A percentile compares a stretch with the other conserved stretches of the same genome.
These are phyloP conservation scores for Meteorus colon DNA, from an alignment of 2,888 invertebrate species.

Conservation along the genomic window DNA sequence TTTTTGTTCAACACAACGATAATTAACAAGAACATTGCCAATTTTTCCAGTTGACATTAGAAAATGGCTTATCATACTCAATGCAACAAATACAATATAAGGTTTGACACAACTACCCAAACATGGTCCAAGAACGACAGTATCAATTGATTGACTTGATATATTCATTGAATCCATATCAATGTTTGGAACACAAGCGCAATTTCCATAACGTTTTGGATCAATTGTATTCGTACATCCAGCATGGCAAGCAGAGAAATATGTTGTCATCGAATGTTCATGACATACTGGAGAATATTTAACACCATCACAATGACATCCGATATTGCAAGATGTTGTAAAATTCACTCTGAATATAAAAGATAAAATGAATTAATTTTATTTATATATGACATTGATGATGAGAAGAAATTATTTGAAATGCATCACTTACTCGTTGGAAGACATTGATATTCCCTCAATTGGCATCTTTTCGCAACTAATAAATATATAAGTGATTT, in stretches of 20 bases:
- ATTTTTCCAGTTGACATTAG: slow-evolving; percentile 80
- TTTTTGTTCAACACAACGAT: slow-evolving; percentile 77
- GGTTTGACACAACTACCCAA: slow-evolving; percentile 66
- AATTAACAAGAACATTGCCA: slow-evolving; percentile 80
- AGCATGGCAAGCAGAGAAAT: slow-evolving; percentile 84
- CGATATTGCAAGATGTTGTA: slow-evolving; percentile 76
- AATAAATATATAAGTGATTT: slow-evolving; percentile 76
- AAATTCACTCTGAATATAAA: slow-evolving; percentile 74
- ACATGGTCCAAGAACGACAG: slow-evolving; percentile 70
- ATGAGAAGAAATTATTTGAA: not conserved
- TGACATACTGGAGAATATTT: slow-evolving; percentile 81
- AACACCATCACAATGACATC: slow-evolving; percentile 77
- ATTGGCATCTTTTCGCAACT: slow-evolving; percentile 74
- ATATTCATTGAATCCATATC: slow-evolving; percentile 21
- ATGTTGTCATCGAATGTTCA: slow-evolving; percentile 76
- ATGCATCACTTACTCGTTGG: slow-evolving; percentile 64
- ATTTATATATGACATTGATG: not conserved
- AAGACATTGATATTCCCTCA: slow-evolving; percentile 66
- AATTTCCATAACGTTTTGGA: slow-evolving; percentile 66
- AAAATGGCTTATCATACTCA: slow-evolving; percentile 76
- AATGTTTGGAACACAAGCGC: slow-evolving; percentile 59
- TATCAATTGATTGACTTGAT: slow-evolving; percentile 34
- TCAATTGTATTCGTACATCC: slow-evolving; percentile 76
- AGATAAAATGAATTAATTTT: slow-evolving; percentile 23
- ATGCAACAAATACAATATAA: slow-evolving; percentile 73